Conservation (phyloP, 1,140 invertebrate species). For the Lucilia cuprina region DNA sequence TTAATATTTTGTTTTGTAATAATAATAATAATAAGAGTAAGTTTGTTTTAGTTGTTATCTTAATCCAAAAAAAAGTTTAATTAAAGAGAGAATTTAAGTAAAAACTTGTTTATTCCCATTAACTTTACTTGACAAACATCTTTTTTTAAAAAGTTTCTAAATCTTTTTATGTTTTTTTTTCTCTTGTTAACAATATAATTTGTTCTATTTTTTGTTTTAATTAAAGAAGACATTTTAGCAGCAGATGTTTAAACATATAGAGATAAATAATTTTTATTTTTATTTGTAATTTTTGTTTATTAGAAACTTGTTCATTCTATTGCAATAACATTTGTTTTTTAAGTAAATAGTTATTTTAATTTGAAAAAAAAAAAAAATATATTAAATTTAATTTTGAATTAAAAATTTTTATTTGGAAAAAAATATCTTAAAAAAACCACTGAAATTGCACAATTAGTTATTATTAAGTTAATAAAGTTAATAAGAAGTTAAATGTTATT, state of each 20-base stretch:
- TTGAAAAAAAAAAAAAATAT: too few species aligned
- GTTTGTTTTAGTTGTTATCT: background rate
- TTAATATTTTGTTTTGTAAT: background rate
- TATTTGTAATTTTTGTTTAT: background rate
- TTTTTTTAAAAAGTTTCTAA: background rate
- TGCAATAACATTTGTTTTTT: background rate
- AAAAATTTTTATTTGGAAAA: background rate
- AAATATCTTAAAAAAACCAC: background rate
- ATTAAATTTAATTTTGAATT: background rate
- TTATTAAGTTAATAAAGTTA: background rate
- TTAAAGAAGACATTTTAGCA: background rate
- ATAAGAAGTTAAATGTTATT: background rate
- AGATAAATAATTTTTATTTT: background rate
- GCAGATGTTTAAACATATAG: conserved; percentile 7
- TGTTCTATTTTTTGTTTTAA: background rate
- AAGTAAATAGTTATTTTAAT: background rate
- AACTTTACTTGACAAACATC: background rate
- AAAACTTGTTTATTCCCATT: too few species aligned
- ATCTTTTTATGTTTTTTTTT: background rate
- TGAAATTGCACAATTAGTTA: background rate
- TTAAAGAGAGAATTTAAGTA: too few species aligned
- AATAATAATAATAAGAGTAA: background rate
- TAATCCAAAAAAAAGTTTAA: too few species aligned
- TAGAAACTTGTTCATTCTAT: background rate
- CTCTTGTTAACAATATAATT: background rate